phyloP scores from a whole-genome alignment of 2,797 vertebrate species.

The Orientallactaga sibirica region DNA sequence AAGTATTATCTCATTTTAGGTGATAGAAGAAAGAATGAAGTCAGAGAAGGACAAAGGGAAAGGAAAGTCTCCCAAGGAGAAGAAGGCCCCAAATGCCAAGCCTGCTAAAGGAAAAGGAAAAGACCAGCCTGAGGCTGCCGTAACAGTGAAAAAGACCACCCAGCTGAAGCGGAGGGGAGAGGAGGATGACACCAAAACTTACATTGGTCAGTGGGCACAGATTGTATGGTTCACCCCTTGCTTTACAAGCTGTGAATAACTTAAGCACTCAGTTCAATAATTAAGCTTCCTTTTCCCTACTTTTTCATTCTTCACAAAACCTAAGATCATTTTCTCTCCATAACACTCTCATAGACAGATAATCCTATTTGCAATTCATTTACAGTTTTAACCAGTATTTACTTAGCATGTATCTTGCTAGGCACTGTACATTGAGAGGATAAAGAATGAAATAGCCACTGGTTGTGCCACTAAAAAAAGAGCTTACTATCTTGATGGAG shows the following conservation, averaged over 20 bases:
- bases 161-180: conserved; percentile 91
- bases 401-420: neutral
- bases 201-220: conserved; percentile 89
- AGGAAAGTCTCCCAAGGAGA: conserved; percentile 84
- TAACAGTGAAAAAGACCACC: conserved; percentile 86
- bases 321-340: neutral
- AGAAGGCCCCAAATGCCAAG: conserved; percentile 83
- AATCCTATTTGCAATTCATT: neutral
- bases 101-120: conserved; percentile 87
- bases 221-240: fast-evolving
- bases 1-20: conserved; percentile 84
- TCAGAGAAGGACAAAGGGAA: conserved; percentile 80
- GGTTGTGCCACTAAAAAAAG: neutral
- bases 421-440: neutral
- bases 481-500: neutral
- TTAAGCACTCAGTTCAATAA: neutral
- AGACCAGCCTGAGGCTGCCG: conserved; percentile 60
- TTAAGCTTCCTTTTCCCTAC: neutral
- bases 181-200: conserved; percentile 84
- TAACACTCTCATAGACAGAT: neutral
- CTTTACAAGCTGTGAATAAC: fast-evolving
- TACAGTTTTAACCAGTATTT: neutral
- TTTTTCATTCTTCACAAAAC: neutral
- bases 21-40: conserved; percentile 81
- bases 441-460: neutral